Percentiles rank a stretch among this genome's conserved stretches.
phyloP scores from a whole-genome alignment of 2,888 invertebrate genomes.

The Calameuta pallipes region DNA sequence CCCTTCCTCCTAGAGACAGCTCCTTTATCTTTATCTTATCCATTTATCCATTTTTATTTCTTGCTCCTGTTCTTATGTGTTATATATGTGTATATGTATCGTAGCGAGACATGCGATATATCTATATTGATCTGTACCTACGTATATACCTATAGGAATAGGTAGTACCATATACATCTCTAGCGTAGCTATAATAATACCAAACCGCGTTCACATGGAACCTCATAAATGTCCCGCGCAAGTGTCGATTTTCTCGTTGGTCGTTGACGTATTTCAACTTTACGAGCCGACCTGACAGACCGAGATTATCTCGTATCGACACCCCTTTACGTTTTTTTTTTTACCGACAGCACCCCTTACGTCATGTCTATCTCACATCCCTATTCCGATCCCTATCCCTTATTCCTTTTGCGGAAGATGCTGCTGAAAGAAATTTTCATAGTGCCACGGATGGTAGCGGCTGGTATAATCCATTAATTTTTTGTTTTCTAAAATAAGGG shows the following conservation, averaged over 20 bases:
- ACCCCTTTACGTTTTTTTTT: not conserved
- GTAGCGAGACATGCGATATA: not conserved
- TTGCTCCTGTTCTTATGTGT: not conserved
- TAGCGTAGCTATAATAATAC: not conserved
- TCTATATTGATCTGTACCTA: not conserved
- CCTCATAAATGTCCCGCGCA: conserved; percentile 22
- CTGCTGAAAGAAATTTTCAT: not conserved
- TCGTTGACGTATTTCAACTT: conserved; percentile 19
- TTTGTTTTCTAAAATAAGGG: not conserved
- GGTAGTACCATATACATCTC: not conserved
- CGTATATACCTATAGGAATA: not conserved
- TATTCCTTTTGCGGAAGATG: not conserved
- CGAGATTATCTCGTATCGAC: conserved; percentile 15
- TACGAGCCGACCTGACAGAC: conserved; percentile 15
- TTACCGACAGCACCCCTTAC: not conserved
- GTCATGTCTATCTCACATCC: not conserved
- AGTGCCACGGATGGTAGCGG: not conserved
- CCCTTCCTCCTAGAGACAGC: not conserved
- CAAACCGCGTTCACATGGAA: conserved; percentile 1
- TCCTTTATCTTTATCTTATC: not conserved
- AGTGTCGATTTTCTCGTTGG: conserved; percentile 21
- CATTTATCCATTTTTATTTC: not conserved
- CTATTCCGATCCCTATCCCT: not conserved
- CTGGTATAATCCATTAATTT: not conserved
- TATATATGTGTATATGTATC: not conserved